Percentiles rank a stretch among this genome's conserved stretches.
phyloP scores from a whole-genome alignment of 1,140 invertebrate species.

The Elysia chlorotica region DNA sequence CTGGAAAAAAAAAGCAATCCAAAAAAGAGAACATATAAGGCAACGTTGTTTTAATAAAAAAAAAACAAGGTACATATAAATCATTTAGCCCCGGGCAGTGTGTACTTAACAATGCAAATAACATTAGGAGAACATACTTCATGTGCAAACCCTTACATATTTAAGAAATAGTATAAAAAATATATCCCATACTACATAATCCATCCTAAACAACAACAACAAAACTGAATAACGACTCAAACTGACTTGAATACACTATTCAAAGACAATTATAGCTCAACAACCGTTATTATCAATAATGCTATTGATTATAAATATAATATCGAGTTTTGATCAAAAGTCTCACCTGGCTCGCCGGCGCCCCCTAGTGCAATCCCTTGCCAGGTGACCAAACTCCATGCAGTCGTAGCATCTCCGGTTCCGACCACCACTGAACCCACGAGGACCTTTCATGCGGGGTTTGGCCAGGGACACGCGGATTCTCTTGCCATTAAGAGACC shows the following conservation, averaged over 20 bases:
- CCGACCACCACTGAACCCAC: slow-evolving; percentile 51
- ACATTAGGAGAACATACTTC: too few relatives aligned
- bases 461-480: slow-evolving; percentile 55
- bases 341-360: slow-evolving; percentile 7
- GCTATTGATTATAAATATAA: neutral
- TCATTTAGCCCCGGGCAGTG: too few relatives aligned
- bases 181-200: neutral
- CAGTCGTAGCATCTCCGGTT: slow-evolving; percentile 60
- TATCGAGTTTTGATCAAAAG: neutral
- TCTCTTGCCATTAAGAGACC: slow-evolving; percentile 41
- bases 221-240: neutral
- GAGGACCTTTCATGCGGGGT: slow-evolving; percentile 50
- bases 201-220: neutral
- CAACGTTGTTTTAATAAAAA: too few relatives aligned
- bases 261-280: neutral
- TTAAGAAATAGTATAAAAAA: too few relatives aligned
- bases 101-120: too few relatives aligned
- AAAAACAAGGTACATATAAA: too few relatives aligned
- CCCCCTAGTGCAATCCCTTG: slow-evolving; percentile 45
- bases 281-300: neutral
- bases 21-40: too few relatives aligned
- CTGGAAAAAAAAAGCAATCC: too few relatives aligned
- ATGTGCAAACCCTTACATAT: too few relatives aligned
- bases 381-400: slow-evolving; percentile 60
- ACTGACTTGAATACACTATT: neutral